Evolutionary conservation across 2,113 vertebrate genomes (phyloP).

Genomic region (Chionis minor): DNA sequence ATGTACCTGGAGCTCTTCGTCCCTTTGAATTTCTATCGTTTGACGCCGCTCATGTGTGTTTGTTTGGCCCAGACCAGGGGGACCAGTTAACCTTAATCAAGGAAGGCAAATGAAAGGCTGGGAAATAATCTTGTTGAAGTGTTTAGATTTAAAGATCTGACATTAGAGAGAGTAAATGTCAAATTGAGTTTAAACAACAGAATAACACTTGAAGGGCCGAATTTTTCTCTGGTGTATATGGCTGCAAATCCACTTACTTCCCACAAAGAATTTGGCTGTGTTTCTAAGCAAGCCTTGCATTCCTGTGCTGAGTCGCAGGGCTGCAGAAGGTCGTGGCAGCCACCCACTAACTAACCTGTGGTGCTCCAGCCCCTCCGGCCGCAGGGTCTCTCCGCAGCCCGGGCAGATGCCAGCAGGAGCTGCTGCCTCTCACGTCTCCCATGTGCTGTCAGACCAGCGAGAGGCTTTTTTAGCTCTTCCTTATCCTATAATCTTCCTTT

Average conservation of each 20-base stretch:
- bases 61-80: neutral
- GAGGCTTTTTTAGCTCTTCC: neutral
- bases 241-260: neutral
- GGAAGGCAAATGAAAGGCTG: conserved; percentile 19
- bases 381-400: fast-evolving
- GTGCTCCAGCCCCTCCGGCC: neutral
- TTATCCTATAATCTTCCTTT: neutral
- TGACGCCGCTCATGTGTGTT: neutral
- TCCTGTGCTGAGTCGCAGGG: fast-evolving
- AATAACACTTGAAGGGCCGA: neutral
- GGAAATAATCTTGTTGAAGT: neutral
- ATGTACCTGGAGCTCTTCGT: fast-evolving
- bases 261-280: neutral
- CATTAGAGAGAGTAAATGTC: conserved; percentile 55
- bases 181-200: conserved; percentile 35
- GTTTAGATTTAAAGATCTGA: conserved; percentile 38
- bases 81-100: conserved; percentile 44
- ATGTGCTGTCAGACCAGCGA: fast-evolving
- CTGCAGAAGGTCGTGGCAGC: neutral
- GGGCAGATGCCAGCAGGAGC: neutral
- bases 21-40: neutral
- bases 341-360: neutral
- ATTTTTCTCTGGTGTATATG: neutral
- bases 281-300: neutral
- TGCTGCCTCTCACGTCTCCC: neutral